Evolutionary conservation across 1,140 invertebrate species (phyloP).

Genomic region (Lepidurus apus): DNA sequence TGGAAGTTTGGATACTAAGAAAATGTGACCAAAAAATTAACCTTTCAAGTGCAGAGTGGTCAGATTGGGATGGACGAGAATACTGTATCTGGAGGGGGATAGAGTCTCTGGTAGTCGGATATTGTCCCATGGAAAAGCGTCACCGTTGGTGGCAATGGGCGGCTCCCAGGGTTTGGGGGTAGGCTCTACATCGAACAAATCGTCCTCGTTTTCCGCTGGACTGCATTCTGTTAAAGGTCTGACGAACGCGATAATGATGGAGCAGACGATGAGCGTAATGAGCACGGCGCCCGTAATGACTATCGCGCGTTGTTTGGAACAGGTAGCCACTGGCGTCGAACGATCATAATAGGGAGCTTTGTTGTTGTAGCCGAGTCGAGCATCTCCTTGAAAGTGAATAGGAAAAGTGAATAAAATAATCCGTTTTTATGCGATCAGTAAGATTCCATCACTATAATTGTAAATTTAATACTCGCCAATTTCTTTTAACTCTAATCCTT

Average conservation of each 20-base stretch:
- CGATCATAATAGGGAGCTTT: slow-evolving; percentile 68
- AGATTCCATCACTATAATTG: slow-evolving; percentile 36
- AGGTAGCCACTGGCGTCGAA: slow-evolving; percentile 68
- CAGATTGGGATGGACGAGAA: slow-evolving; percentile 88
- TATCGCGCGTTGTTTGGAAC: slow-evolving; percentile 76
- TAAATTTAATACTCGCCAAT: background rate
- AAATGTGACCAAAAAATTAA: slow-evolving; percentile 42
- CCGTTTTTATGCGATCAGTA: slow-evolving; percentile 29
- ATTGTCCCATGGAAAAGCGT: slow-evolving; percentile 84
- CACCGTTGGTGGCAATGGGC: slow-evolving; percentile 57
- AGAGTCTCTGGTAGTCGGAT: slow-evolving; percentile 73
- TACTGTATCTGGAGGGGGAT: slow-evolving; percentile 75
- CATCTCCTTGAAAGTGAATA: slow-evolving; percentile 56
- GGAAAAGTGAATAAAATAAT: slow-evolving; percentile 38
- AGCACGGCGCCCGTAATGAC: slow-evolving; percentile 70
- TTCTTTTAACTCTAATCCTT: background rate
- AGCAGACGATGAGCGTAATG: slow-evolving; percentile 69
- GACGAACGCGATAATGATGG: slow-evolving; percentile 82
- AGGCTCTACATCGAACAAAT: slow-evolving; percentile 30
- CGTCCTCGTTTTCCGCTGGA: slow-evolving; percentile 28
- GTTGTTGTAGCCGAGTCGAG: slow-evolving; percentile 55
- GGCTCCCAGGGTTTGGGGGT: slow-evolving; percentile 21
- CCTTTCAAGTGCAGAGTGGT: slow-evolving; percentile 82
- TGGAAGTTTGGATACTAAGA: background rate
- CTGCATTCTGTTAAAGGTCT: slow-evolving; percentile 53